phyloP scores from a whole-genome alignment of 2,797 vertebrate genomes.

The Urocyon cinereoargenteus region DNA sequence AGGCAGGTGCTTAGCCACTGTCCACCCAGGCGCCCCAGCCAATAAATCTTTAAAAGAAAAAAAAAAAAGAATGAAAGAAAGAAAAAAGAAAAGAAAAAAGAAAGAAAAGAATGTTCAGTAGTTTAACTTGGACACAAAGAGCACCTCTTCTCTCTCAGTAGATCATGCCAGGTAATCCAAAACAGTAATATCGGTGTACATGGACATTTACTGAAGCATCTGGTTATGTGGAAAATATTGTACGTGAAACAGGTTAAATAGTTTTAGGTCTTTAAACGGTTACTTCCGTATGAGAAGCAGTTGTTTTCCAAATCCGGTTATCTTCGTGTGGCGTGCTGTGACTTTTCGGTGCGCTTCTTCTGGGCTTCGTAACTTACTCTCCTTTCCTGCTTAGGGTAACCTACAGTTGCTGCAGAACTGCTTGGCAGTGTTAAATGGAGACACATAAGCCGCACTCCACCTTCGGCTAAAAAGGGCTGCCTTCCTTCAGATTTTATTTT shows the following conservation, averaged over 20 bases:
- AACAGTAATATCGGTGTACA: neutral
- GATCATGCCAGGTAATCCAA: neutral
- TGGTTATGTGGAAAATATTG: neutral
- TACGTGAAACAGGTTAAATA: neutral
- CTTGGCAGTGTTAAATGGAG: slow-evolving; percentile 95
- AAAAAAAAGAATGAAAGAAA: too few species aligned
- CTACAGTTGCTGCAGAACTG: slow-evolving; percentile 98
- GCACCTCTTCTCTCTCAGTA: neutral
- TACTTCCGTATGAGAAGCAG: neutral
- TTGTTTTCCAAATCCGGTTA: neutral
- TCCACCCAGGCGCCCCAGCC: too few species aligned
- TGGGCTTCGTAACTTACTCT: slow-evolving; percentile 8
- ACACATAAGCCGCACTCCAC: slow-evolving; percentile 91
- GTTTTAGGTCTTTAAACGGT: neutral
- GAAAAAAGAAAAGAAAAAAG: too few species aligned
- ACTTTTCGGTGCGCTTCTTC: neutral
- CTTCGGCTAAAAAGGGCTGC: slow-evolving; percentile 91
- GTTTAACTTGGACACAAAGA: neutral
- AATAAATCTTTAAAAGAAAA: too few species aligned
- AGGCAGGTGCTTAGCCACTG: too few species aligned
- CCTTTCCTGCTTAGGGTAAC: slow-evolving; percentile 92
- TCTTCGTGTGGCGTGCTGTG: neutral
- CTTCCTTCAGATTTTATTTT: slow-evolving; percentile 89
- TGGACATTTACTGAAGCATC: neutral
- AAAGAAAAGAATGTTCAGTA: neutral